Base-by-base conservation (phyloP, 2,888 invertebrate species). In the Oscheius sp. region DNA sequence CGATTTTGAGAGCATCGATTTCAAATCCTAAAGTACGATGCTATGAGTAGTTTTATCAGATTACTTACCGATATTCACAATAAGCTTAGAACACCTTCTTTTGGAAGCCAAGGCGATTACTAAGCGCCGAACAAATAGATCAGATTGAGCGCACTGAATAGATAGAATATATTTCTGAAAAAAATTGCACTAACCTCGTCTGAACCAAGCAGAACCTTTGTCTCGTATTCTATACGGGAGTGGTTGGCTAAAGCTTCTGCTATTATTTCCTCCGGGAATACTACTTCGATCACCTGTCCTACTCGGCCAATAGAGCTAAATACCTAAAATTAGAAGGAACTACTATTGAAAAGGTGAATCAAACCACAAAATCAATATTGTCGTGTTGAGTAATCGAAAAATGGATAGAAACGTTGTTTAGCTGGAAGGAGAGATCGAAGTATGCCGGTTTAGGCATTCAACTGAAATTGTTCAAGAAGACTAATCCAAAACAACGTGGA, bases 201-300 rank as follows among this genome's bases (percentile, higher is more conserved):
- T 3, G 74, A 74, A 6, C 83, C 83, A 6, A 83, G 68, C 2
- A 81, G 68, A 15, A 73, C 69, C 50, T 76, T 81, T 10, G 74
- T 64, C 3, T 83, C 83, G 81, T 81, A 83, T 25, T 83, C 83
- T 31, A 81, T 73, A 27, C 74, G 42, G 20, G 42, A 37, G 20
- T 52, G 65, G 25, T 63, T 52, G 3, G 72, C 65, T 2, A 73
- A 69, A 31, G 68, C 42, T 27, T 70, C 75, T 4, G 65, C 25
- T 8, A 78, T 45, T 2, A 73, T 53, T 45, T 63, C 68, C 25
- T 76, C 76, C 15, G 82, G 82, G 42, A 78, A 78, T 17, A 80
- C 63, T 3, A 83, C 75, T 48, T 83, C 80, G 31, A 80, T 63
- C 0, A 82, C 71, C 65, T 80, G 78, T 8, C 81, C 83, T 39